Evolutionary conservation across 1,140 invertebrate genomes (phyloP), one percentile per base, ranked within the genome.

Genomic region (Coelopa frigida): DNA sequence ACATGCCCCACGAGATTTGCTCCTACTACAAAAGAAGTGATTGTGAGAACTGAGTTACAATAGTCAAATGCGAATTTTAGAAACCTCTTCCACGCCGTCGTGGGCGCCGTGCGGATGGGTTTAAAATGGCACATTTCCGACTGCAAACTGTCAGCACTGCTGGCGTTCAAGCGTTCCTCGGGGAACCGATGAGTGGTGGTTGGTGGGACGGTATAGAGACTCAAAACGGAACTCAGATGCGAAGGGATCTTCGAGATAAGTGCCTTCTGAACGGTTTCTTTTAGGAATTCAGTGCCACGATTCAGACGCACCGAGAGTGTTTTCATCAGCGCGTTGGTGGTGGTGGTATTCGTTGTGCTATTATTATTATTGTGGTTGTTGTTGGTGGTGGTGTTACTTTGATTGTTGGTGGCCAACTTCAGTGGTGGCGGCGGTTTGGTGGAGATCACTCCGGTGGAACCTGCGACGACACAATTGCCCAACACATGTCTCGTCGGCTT

Each of bases 111-210:
- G 52, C 74, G 73, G 31, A 78, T 78, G 15, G 77, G 77, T 49
- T 78, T 78, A 40, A 78, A 78, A 52, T 77, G 72, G 57, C 77
- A 76, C 52, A 78, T 75, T 54, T 78, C 77, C 53, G 75, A 74
- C 54, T 76, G 75, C 24, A 78, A 73, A 48, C 75, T 78, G 49
- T 78, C 76, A 39, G 74, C 75, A 58, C 77, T 78, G 39, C 72
- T 66, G 43, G 54, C 56, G 2, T 57, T 56, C 26, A 56, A 54
- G 2, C 62, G 54, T 5, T 59, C 62, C 40, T 55, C 18, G 21
- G 58, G 53, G 11, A 51, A 63, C 5, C 62, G 60, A 50, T 68
- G 65, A 22, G 63, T 46, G 6, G 23, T 51, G 4, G 54, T 51
- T 14, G 61, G 65, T 14, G 61, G 51, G 26, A 65, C 52, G 4